Percentiles rank a stretch among this genome's conserved stretches.
Conservation (phyloP, 2,888 invertebrate genomes). For the Philopedon plagiatum region DNA sequence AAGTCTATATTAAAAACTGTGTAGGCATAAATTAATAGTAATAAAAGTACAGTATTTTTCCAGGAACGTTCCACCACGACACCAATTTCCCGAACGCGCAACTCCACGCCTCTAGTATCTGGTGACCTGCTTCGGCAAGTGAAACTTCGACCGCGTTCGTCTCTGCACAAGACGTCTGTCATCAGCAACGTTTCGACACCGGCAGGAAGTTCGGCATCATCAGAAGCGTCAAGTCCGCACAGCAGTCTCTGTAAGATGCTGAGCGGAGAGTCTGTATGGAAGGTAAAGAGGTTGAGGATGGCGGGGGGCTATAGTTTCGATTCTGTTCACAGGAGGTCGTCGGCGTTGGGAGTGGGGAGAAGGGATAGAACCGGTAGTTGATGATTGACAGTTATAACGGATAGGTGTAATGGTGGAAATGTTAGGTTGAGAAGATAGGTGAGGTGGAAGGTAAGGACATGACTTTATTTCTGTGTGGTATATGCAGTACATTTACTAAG, state of each 20-base stretch:
- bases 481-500: too few species aligned
- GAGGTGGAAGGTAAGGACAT: not conserved
- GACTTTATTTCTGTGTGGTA: too few species aligned
- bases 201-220: conserved; percentile 45
- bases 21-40: too few species aligned
- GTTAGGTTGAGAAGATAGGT: not conserved
- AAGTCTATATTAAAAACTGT: too few species aligned
- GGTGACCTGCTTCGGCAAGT: conserved; percentile 63
- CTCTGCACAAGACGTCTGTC: conserved; percentile 15
- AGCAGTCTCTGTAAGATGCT: conserved; percentile 62
- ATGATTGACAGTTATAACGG: too few species aligned
- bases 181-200: conserved; percentile 13
- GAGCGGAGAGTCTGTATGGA: conserved; percentile 58
- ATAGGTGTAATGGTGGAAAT: not conserved
- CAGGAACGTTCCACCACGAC: conserved; percentile 56
- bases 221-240: conserved; percentile 59
- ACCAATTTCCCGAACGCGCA: not conserved
- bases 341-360: conserved; percentile 1
- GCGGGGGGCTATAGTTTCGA: conserved; percentile 62
- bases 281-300: conserved; percentile 62
- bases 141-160: conserved; percentile 60
- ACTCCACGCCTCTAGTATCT: conserved; percentile 59
- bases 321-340: conserved; percentile 61
- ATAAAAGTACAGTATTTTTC: too few species aligned
- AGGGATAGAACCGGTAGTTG: conserved; percentile 28